Conservation (phyloP, 2,797 vertebrate species). For the Ptychadena robeensis region DNA sequence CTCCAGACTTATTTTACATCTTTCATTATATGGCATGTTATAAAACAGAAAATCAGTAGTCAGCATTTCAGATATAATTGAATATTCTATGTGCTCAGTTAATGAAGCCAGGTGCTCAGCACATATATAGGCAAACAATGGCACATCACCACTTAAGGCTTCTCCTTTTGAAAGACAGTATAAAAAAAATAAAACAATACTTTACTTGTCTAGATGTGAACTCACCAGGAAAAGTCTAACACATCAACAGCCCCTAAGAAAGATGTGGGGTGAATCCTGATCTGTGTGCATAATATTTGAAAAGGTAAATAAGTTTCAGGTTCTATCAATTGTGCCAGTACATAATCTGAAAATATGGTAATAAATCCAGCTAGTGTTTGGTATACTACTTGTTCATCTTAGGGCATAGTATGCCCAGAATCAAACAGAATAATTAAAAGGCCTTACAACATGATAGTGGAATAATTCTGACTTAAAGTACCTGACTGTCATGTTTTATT, state of each 20-base stretch:
- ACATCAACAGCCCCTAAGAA: background rate
- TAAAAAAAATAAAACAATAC: background rate
- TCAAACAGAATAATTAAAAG: slow-evolving; percentile 38
- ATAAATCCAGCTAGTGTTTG: slow-evolving; percentile 1
- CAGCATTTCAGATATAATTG: background rate
- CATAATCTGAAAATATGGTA: slow-evolving; percentile 7
- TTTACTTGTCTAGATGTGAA: background rate
- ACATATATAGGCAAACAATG: background rate
- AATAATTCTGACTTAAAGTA: slow-evolving; percentile 35
- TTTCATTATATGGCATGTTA: background rate
- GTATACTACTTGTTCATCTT: slow-evolving; percentile 6
- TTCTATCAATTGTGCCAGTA: background rate
- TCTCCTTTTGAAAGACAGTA: background rate
- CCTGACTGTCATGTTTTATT: slow-evolving; percentile 44
- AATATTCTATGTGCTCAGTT: background rate
- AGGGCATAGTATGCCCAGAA: slow-evolving; percentile 5
- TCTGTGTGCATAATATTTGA: background rate
- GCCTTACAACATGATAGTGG: slow-evolving; percentile 3
- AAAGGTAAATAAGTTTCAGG: background rate
- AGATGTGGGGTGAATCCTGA: background rate
- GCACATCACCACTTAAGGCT: background rate
- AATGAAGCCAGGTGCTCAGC: background rate
- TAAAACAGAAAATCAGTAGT: background rate
- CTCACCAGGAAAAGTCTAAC: background rate
- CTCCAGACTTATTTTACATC: background rate